These are phyloP conservation scores for Pollenia griseotomentosa DNA, from an alignment of 2,888 invertebrate species.

Conservation along the genomic window DNA sequence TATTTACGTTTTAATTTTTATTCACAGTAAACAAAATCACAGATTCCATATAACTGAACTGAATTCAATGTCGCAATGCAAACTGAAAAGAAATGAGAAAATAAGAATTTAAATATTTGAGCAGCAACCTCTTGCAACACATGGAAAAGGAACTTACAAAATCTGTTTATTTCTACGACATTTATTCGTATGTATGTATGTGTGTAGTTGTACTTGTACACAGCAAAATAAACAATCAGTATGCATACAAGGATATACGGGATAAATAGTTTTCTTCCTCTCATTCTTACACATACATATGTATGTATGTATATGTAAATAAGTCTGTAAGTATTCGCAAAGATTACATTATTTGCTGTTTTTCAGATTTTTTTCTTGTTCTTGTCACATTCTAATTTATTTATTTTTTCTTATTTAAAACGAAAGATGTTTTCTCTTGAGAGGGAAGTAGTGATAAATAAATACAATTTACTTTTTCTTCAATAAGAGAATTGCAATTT, in stretches of 20 bases:
- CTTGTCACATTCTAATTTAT: constrained; percentile 50
- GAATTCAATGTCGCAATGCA: constrained; percentile 33
- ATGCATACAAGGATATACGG: constrained; percentile 7
- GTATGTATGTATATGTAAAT: background rate
- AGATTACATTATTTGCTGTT: constrained; percentile 37
- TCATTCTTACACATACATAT: constrained; percentile 8
- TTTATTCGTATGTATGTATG: background rate
- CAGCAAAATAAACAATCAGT: background rate
- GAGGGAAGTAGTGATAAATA: constrained; percentile 2
- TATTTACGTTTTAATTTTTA: constrained; percentile 28
- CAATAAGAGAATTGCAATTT: background rate
- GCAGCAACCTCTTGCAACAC: background rate
- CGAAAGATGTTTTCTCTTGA: constrained; percentile 14
- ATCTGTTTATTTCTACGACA: too few species aligned
- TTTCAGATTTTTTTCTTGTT: background rate
- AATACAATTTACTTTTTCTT: constrained; percentile 4
- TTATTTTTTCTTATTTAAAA: constrained; percentile 50
- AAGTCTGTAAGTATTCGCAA: constrained; percentile 3
- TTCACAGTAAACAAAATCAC: constrained; percentile 29
- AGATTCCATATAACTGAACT: constrained; percentile 29
- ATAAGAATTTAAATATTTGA: constrained; percentile 41
- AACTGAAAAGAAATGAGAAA: constrained; percentile 18
- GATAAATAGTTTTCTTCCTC: background rate
- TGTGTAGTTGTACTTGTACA: background rate
- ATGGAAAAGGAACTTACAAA: too few species aligned